These are phyloP conservation scores for Brachyhypopomus gauderio DNA, from an alignment of 2,113 vertebrate genomes.

Conservation along the genomic window DNA sequence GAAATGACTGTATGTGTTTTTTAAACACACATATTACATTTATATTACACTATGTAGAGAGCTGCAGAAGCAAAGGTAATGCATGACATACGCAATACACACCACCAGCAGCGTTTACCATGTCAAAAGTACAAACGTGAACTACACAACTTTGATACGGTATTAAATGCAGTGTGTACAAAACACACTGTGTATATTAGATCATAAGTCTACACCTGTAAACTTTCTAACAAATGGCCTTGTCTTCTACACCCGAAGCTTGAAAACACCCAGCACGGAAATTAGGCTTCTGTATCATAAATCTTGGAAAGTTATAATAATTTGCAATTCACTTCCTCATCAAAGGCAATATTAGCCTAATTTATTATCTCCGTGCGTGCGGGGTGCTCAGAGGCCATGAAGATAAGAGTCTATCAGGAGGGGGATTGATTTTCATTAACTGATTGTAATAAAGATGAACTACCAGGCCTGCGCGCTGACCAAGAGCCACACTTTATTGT, in stretches of 20 bases:
- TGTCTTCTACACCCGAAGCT: conserved; percentile 60
- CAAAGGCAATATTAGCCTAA: conserved; percentile 85
- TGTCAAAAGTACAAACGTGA: not conserved
- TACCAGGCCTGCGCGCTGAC: conserved; percentile 75
- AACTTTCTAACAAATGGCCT: conserved; percentile 79
- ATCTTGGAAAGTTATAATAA: conserved; percentile 84
- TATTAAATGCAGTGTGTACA: not conserved
- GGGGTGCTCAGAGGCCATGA: conserved; percentile 73
- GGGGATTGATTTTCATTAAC: conserved; percentile 86
- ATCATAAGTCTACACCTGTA: conserved; percentile 70
- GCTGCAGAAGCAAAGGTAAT: no score
- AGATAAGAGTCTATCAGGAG: conserved; percentile 86
- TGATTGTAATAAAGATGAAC: conserved; percentile 87
- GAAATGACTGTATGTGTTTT: no score
- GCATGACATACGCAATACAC: no score
- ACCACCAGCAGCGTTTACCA: no score
- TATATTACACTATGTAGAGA: no score
- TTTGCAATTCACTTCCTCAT: conserved; percentile 85
- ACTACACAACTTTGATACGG: not conserved
- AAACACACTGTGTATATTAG: conserved; percentile 59
- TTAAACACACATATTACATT: no score
- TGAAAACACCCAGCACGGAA: conserved; percentile 71
- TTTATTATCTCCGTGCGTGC: conserved; percentile 79
- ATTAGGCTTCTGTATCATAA: conserved; percentile 81
- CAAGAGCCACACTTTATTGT: conserved; percentile 83